Evolutionary conservation across 2,888 invertebrate genomes (phyloP).

Genomic region (Aporophyla lueneburgensis): DNA sequence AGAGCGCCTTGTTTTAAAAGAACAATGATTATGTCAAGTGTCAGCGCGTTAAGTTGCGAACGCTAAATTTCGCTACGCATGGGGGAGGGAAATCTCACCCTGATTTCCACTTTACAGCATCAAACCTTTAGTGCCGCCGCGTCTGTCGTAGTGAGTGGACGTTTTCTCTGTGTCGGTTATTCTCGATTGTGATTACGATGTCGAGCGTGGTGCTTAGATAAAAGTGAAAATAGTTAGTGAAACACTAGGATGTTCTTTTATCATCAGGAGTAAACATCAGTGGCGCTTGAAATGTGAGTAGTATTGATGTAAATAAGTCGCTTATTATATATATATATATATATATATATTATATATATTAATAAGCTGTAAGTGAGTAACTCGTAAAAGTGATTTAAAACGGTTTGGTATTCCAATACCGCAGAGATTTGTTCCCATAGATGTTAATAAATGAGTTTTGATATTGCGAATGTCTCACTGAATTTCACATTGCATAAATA

Average conservation of each 20-base stretch:
- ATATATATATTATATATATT: too few species aligned
- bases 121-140: constrained; percentile 78
- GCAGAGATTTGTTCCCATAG: too few species aligned
- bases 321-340: too few species aligned
- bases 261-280: constrained; percentile 52
- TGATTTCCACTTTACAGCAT: constrained; percentile 44
- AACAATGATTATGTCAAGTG: constrained; percentile 65
- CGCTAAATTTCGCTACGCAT: constrained; percentile 48
- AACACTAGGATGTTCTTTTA: constrained; percentile 64
- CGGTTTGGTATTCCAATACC: too few species aligned
- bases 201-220: constrained; percentile 76
- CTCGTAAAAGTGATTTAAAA: too few species aligned
- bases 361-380: not conserved
- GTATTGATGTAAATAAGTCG: not conserved
- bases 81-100: constrained; percentile 74
- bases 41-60: constrained; percentile 58
- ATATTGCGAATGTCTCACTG: not conserved
- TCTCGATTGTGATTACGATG: constrained; percentile 82
- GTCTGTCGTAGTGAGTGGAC: constrained; percentile 59
- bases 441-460: not conserved
- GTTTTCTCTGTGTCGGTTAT: constrained; percentile 69
- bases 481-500: constrained; percentile 9
- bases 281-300: constrained; percentile 53
- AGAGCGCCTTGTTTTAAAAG: constrained; percentile 27
- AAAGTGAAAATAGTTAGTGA: too few species aligned